Evolutionary conservation across 2,113 vertebrate genomes (phyloP).

Genomic region (Heterochromis multidens): DNA sequence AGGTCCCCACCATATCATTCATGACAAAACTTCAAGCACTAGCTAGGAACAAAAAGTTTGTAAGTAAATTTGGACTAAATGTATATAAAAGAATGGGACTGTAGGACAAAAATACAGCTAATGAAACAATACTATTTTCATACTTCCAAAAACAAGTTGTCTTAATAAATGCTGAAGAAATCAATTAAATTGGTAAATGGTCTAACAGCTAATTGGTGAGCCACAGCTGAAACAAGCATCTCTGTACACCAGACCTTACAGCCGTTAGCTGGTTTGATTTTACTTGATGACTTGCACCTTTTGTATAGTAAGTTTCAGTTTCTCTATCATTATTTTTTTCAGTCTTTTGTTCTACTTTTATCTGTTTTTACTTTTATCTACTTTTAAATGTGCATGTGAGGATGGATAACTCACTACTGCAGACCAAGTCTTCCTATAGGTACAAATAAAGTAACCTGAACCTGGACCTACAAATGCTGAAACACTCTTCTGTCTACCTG

Average conservation of each 20-base stretch:
- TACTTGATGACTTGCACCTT: too few relatives aligned
- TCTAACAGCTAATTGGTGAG: neutral
- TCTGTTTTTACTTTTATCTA: too few relatives aligned
- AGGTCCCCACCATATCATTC: neutral
- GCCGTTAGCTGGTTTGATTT: neutral
- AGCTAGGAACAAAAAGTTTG: neutral
- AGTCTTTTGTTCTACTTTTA: too few relatives aligned
- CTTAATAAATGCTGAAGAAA: neutral
- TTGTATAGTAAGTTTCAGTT: fast-evolving
- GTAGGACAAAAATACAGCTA: neutral
- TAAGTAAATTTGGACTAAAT: neutral
- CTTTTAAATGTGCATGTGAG: too few relatives aligned
- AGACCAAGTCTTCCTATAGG: neutral
- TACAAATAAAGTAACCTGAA: fast-evolving
- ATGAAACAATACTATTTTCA: neutral
- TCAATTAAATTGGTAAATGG: neutral
- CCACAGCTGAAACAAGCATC: neutral
- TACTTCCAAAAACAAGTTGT: neutral
- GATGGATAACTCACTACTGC: neutral
- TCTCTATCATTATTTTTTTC: too few relatives aligned
- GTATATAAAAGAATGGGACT: neutral
- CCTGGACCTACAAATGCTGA: neutral
- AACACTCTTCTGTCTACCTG: neutral
- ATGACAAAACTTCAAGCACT: neutral
- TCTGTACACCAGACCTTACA: neutral